A percentile compares a stretch with the other conserved stretches of the same genome.
These are phyloP conservation scores for Ophiodon elongatus DNA, from an alignment of 2,113 vertebrate genomes.

Conservation along the genomic window DNA sequence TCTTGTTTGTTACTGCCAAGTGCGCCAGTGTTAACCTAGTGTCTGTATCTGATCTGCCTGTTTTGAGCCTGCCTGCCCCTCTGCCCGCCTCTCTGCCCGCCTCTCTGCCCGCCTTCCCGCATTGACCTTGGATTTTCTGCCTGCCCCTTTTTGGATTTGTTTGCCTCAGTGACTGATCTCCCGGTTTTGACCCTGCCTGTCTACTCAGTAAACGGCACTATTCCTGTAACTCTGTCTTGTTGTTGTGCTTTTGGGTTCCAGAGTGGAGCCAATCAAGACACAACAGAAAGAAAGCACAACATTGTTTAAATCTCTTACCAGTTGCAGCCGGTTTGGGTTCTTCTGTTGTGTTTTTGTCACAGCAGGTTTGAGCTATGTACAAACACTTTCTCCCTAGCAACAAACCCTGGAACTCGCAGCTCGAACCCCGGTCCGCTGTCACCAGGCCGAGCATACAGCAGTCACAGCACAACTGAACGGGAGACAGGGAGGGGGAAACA, in stretches of 20 bases:
- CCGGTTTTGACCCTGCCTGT: constrained; percentile 5
- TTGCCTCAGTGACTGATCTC: too few relatives aligned
- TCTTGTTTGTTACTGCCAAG: too few relatives aligned
- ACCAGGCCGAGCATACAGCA: constrained; percentile 91
- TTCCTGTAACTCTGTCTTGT: too few relatives aligned
- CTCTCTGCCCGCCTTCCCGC: too few relatives aligned
- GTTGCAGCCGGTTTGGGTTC: not conserved
- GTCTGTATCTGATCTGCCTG: too few relatives aligned
- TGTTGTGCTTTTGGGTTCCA: too few relatives aligned
- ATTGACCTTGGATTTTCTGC: too few relatives aligned
- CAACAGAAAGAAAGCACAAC: not conserved
- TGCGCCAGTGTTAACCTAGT: too few relatives aligned
- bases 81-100: too few relatives aligned
- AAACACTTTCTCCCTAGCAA: constrained; percentile 87
- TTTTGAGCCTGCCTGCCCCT: too few relatives aligned
- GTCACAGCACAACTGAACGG: constrained; percentile 89
- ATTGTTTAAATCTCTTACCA: constrained; percentile 48
- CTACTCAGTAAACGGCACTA: not conserved
- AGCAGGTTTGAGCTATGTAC: constrained; percentile 87
- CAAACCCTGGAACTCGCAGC: constrained; percentile 84
- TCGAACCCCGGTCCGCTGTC: constrained; percentile 74
- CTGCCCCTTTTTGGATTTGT: too few relatives aligned
- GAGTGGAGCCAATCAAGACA: constrained; percentile 5
- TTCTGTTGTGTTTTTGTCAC: constrained; percentile 52
- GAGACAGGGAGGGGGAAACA: not conserved